Evolutionary conservation across 2,888 invertebrate genomes (phyloP).

Genomic region (Thyatira batis): DNA sequence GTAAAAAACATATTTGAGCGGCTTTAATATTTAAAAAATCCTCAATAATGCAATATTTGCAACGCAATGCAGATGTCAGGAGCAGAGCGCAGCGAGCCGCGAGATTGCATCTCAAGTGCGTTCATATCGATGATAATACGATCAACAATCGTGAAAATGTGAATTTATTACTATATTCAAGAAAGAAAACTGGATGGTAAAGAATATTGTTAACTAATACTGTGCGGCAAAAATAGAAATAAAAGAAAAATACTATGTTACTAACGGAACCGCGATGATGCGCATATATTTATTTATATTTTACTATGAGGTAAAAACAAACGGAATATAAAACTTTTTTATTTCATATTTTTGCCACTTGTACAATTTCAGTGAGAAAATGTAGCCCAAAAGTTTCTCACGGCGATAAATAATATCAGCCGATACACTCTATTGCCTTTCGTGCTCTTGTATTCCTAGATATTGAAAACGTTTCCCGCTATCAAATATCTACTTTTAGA

Average conservation of each 20-base stretch:
- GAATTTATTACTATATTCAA: not conserved
- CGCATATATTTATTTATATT: no score
- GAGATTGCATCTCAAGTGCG: constrained; percentile 35
- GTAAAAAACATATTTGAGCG: no score
- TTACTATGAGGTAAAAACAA: no score
- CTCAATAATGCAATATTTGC: constrained; percentile 8
- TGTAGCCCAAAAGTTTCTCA: not conserved
- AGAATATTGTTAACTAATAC: no score
- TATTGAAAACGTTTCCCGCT: not conserved
- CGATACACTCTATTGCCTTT: not conserved
- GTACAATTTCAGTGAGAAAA: not conserved
- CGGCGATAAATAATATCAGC: not conserved
- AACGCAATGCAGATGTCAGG: constrained; percentile 42
- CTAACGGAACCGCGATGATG: no score
- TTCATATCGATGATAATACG: constrained; percentile 27
- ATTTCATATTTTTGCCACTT: not conserved
- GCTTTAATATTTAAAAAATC: not conserved
- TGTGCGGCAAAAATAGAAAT: no score
- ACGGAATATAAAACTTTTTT: no score
- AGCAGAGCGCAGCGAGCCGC: constrained; percentile 33
- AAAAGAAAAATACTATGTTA: no score
- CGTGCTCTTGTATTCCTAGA: not conserved
- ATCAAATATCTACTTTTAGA: not conserved
- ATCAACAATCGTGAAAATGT: not conserved
- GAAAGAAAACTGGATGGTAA: no score